Evolutionary conservation across 2,113 vertebrate genomes (phyloP), one percentile per base, ranked within the genome.

Genomic region (Ochotona curzoniae): DNA sequence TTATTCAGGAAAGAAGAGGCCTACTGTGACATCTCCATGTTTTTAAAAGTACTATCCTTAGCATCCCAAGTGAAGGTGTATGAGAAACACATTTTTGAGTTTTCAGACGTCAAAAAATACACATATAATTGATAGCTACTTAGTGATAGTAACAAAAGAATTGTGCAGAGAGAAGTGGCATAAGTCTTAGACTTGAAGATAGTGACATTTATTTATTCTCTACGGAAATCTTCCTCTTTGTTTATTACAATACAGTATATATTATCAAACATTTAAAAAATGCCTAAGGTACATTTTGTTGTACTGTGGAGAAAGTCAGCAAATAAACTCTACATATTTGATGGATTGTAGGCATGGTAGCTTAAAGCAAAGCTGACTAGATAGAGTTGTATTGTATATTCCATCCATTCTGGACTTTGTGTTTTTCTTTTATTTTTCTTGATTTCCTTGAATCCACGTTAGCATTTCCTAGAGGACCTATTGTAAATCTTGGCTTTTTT

Each of bases 171-270:
- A 57, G 69, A 87, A 63, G 3, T 71, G 23, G 7, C 8, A 80
- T 26, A 26, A 20, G 3, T 78, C 38, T 15, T n/a, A 2, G 20
- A 57, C 6, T 70, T 80, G 8, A 60, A 66, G 28, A 57, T 17
- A 49, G 95, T 88, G 85, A 60, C 18, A 69, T 51, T 4, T 38
- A 47, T 63, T 87, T 61, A 38, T 89, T 93, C 14, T 70, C 21
- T 66, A 21, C 25, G 32, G 23, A 7, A 90, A 20, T 2, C 0
- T 86, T 83, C 15, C 54, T 51, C 60, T 69, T 15, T 2, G 64
- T 60, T 91, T 69, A 8, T 25, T 66, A 11, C 23, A 30, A 1
- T 44, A 35, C n/a, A 83, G 69, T 14, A 57, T n/a, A 49, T 63
- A 17, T 6, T 2, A 49, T 38, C 26, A 47, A 78, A 17, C 28